Evolutionary conservation across 2,113 vertebrate genomes (phyloP).

Genomic region (Arothron firmamentum): DNA sequence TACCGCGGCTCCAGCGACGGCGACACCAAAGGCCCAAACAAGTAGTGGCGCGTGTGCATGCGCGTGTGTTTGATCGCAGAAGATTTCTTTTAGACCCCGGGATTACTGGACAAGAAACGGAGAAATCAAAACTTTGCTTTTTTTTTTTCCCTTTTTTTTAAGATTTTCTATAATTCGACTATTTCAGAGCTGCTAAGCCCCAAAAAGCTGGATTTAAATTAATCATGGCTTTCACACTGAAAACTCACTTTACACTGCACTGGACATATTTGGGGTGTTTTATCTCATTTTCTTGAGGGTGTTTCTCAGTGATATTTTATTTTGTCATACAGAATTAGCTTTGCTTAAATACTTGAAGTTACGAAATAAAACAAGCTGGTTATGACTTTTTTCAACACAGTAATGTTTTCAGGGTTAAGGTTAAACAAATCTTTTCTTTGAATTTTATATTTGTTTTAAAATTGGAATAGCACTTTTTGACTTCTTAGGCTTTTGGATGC

Average conservation of each 20-base stretch:
- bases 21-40: constrained; percentile 55
- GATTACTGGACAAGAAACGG: constrained; percentile 15
- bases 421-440: neutral
- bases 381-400: neutral
- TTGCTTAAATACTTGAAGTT: constrained; percentile 38
- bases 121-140: constrained; percentile 3
- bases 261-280: neutral
- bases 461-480: constrained; percentile 29
- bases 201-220: neutral
- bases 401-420: neutral
- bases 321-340: constrained; percentile 6
- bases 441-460: constrained; percentile 9
- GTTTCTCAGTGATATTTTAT: constrained; percentile 14
- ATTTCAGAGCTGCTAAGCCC: constrained; percentile 25
- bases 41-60: constrained; percentile 50
- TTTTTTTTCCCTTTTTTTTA: constrained; percentile 19
- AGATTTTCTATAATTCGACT: constrained; percentile 5
- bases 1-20: constrained; percentile 51
- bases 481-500: no score
- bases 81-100: constrained; percentile 24
- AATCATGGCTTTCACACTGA: constrained; percentile 1
- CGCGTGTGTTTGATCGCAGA: constrained; percentile 5
- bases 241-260: constrained; percentile 9
- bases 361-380: constrained; percentile 12
- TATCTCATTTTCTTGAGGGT: neutral